Conservation (phyloP, 2,888 invertebrate genomes). For the Ischnus inquisitorius region DNA sequence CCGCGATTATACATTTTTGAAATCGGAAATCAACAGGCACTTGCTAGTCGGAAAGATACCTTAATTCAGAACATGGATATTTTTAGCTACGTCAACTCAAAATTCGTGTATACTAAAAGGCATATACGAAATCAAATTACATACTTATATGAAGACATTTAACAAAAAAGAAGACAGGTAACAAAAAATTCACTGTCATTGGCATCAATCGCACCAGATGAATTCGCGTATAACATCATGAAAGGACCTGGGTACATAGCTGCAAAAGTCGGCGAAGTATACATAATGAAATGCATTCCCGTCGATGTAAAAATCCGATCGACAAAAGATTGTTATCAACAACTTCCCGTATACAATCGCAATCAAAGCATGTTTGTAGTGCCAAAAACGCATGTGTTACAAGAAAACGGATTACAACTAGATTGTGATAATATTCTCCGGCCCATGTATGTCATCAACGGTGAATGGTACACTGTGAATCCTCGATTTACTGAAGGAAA, state of each 20-base stretch:
- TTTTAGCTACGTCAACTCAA: conserved; percentile 59
- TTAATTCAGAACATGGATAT: conserved; percentile 52
- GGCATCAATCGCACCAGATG: conserved; percentile 54
- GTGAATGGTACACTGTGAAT: conserved; percentile 51
- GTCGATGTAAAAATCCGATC: conserved; percentile 51
- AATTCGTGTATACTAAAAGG: conserved; percentile 58
- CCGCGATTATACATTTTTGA: conserved; percentile 22
- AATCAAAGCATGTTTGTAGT: conserved; percentile 12
- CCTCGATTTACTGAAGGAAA: neutral
- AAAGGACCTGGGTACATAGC: conserved; percentile 64
- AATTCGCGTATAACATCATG: conserved; percentile 59
- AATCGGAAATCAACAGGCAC: neutral
- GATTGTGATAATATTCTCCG: conserved; percentile 60
- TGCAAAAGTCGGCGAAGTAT: conserved; percentile 54
- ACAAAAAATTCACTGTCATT: conserved; percentile 57
- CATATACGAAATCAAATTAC: conserved; percentile 50
- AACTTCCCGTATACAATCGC: conserved; percentile 55
- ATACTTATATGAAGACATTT: conserved; percentile 49
- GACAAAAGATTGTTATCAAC: conserved; percentile 48
- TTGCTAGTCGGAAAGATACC: conserved; percentile 5
- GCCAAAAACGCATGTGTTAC: too few relatives aligned
- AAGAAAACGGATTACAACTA: conserved; percentile 47
- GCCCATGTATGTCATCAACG: conserved; percentile 52
- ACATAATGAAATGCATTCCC: conserved; percentile 64
- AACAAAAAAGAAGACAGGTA: conserved; percentile 45